Conservation (phyloP, 2,888 invertebrate genomes). For the Torymus aiolomorphi region DNA sequence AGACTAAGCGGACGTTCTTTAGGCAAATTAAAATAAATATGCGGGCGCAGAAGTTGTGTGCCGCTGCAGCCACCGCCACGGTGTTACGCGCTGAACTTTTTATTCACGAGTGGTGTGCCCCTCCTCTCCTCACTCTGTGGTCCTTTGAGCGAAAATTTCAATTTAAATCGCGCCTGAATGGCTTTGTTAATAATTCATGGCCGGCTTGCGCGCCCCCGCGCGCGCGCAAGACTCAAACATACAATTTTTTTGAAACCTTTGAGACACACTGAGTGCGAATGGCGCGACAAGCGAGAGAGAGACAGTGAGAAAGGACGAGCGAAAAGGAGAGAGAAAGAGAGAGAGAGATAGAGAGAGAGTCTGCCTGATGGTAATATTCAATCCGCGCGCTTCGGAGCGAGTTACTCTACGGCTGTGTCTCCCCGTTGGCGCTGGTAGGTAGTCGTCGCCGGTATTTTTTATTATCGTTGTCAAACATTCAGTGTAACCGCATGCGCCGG, state of each 20-base stretch:
- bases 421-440: background rate
- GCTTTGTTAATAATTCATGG: slow-evolving; percentile 59
- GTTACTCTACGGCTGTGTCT: background rate
- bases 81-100: slow-evolving; percentile 38
- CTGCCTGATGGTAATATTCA: slow-evolving; percentile 33
- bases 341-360: background rate
- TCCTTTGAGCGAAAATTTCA: slow-evolving; percentile 55
- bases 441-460: slow-evolving; percentile 3
- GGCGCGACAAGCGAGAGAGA: background rate
- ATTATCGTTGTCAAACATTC: slow-evolving; percentile 46
- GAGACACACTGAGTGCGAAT: slow-evolving; percentile 22
- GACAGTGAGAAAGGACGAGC: no score
- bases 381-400: slow-evolving; percentile 9
- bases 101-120: slow-evolving; percentile 24
- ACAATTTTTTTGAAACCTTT: slow-evolving; percentile 58
- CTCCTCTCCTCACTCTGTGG: background rate
- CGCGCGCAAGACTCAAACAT: slow-evolving; percentile 34
- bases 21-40: slow-evolving; percentile 59
- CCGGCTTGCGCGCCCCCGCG: background rate
- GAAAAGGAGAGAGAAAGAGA: slow-evolving; percentile 3
- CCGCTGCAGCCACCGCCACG: background rate
- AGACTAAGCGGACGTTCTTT: slow-evolving; percentile 56
- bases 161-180: slow-evolving; percentile 58
- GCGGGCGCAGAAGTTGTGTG: slow-evolving; percentile 51
- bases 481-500: slow-evolving; percentile 16